Base-by-base conservation (phyloP, 2,797 vertebrate species). In the Coendou prehensilis region DNA sequence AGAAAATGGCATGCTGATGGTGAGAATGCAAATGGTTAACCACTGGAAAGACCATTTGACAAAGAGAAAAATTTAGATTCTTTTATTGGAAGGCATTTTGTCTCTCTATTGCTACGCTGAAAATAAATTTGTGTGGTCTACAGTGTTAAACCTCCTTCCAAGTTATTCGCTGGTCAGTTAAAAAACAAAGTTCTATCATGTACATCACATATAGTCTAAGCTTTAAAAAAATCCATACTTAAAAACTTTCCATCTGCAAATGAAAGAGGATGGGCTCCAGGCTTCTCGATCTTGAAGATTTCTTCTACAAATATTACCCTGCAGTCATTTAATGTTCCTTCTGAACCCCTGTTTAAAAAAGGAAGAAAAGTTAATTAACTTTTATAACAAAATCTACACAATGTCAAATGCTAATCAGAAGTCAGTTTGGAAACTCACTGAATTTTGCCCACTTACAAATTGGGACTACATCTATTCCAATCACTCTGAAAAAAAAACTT, bases 221-320 rank as follows among this genome's bases (percentile, higher is more conserved):
- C 13, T 47, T 78, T n/a, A 86, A 82, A 85, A 88, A 45, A 97
- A 97, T 88, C 23, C 99, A 64, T 99, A 99, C 99, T 99, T 99
- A 99, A 99, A 98, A 99, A 99, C 87, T 99, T 99, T 98, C 99
- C 99, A 92, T 99, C 99, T 76, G 99, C 99, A 97, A 99, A 98
- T 30, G 99, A 99, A 89, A 99, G 98, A 1, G 99, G 98, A 87
- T 98, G 99, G 59, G 97, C 97, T 98, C 99, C 99, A 92, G 99
- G 99, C 95, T 99, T 99, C 98, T 99, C 99, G 96, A 99, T 98
- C 98, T 99, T 99, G 99, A 99, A 99, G 97, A 99, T 99, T 99
- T 99, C 99, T 97, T 99, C 99, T 98, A 99, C 97, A 98, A 99
- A 99, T 94, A 99, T 98, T 97, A 99, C 98, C 98, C 99, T 99